Evolutionary conservation across 1,140 invertebrate species (phyloP), one percentile per base, ranked within the genome.

Genomic region (Uloborus diversus): DNA sequence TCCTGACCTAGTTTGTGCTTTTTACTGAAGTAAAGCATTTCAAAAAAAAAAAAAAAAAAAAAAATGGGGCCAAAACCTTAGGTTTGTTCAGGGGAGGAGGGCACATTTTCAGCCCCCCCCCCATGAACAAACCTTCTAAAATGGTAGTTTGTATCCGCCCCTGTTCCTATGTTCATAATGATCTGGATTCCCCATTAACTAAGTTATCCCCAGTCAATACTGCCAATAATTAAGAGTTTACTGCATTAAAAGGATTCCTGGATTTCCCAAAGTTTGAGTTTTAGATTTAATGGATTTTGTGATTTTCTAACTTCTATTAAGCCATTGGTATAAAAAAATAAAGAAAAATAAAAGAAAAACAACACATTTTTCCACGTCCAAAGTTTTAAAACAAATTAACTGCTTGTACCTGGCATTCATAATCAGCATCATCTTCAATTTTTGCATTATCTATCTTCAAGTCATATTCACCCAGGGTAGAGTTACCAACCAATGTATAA

Each of bases 371-470:
- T 42, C 2, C 17, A 13, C 2, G 17, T 2, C 37, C 17, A 13
- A 13, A 1, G 9, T 42, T 42, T 42, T 42, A 3, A 23, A 56
- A 56, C 2, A 56, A 3, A 4, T 56, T 11, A 4, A 56, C 0
- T 69, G 4, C 14, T 64, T 17, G 66, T 57, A 96, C 95, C 88
- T 97, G 95, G 87, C 95, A 97, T 89, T 97, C 94, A 87, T 93
- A 97, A 85, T 95, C 93, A 0, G 93, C 94, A 86, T 97, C 94
- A 85, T 97, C 96, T 82, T 91, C 92, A 49, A 96, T 87, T 11
- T 92, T 92, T 3, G 92, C 94, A 86, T 96, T 94, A 53, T 90
- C 90, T 83, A 97, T 94, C 80, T 91, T 88, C 70, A 97, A 89
- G 87, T 97, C 95, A 89, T 94, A 96, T 81, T 94, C 90, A 9